phyloP scores from a whole-genome alignment of 2,888 invertebrate genomes.

The Seladonia tumulorum region DNA sequence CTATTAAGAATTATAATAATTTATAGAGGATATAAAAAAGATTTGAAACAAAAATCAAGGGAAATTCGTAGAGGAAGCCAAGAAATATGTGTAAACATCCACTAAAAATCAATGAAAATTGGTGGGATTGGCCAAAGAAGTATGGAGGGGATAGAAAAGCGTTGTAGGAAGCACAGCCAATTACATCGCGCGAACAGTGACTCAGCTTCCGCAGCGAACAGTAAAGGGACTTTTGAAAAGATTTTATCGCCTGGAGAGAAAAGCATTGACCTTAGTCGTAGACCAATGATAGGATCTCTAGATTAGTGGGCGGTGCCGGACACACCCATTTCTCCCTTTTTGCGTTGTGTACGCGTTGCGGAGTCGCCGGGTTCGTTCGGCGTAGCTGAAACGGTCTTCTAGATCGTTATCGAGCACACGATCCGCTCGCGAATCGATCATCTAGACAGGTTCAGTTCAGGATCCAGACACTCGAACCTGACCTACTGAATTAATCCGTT shows the following conservation, averaged over 20 bases:
- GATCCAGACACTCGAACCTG: slow-evolving; percentile 37
- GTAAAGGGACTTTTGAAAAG: neutral
- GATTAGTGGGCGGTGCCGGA: slow-evolving; percentile 8
- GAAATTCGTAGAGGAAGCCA: too few species aligned
- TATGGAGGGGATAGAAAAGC: neutral
- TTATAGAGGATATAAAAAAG: too few species aligned
- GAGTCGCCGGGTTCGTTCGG: neutral
- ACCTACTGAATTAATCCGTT: slow-evolving; percentile 45
- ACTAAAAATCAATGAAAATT: neutral
- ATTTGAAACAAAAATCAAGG: too few species aligned
- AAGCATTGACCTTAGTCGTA: slow-evolving; percentile 8
- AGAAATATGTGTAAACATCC: neutral
- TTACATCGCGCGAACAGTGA: neutral
- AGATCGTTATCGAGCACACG: slow-evolving; percentile 3
- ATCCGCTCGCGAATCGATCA: slow-evolving; percentile 16
- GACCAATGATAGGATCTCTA: neutral
- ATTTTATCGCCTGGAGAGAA: neutral
- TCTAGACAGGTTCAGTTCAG: slow-evolving; percentile 4
- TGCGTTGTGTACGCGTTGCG: neutral
- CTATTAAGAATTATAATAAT: too few species aligned
- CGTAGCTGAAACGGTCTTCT: neutral
- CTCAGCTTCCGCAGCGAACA: neutral
- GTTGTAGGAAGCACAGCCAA: neutral
- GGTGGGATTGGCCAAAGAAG: neutral
- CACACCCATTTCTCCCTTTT: slow-evolving; percentile 3